Evolutionary conservation across 2,113 vertebrate species (phyloP), one percentile per base, ranked within the genome.

Genomic region (Corydoras sp.): DNA sequence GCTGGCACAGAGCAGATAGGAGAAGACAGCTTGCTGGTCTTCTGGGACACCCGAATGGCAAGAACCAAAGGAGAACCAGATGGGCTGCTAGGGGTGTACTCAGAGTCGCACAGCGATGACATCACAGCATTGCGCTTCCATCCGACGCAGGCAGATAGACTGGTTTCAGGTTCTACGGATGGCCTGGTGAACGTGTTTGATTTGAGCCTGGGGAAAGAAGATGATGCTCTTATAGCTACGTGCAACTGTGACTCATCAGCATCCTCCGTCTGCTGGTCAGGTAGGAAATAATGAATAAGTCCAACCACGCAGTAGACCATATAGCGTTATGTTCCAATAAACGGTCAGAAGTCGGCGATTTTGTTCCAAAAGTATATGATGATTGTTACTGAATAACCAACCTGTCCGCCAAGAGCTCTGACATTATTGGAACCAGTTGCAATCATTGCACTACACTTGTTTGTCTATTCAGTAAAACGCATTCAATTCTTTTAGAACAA

Each of bases 161-260:
- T 97, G 9, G 86, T 89, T 6, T 93, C 94, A 0, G 91, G 95
- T 49, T 94, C 93, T 51, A 93, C 92, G 0, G 96, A 99, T 48
- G 96, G 97, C 14, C 86, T 99, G 4, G 95, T 98, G 8, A 99
- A 99, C 0, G 88, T 96, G 29, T 98, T 96, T 0, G 93, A 99
- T 83, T 86, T 99, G 68, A 90, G 89, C 62, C 78, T 81, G 7
- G 92, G 92, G 11, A 83, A 83, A 0, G 95, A 98, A 85, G 95
- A 96, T 0, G 92, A 96, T 31, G 94, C 96, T 3, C 84, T 98
- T 79, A 32, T 91, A 10, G 83, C 90, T 29, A 99, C 96, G 6
- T 96, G 89, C 32, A 98, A 98, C 84, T 93, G 91, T 2, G 83
- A 89, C 59, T 98, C 96, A 0, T 94, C 95, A 0, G 90, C 92